phyloP scores from a whole-genome alignment of 2,888 invertebrate species.

The Acanthosepion esculentum region DNA sequence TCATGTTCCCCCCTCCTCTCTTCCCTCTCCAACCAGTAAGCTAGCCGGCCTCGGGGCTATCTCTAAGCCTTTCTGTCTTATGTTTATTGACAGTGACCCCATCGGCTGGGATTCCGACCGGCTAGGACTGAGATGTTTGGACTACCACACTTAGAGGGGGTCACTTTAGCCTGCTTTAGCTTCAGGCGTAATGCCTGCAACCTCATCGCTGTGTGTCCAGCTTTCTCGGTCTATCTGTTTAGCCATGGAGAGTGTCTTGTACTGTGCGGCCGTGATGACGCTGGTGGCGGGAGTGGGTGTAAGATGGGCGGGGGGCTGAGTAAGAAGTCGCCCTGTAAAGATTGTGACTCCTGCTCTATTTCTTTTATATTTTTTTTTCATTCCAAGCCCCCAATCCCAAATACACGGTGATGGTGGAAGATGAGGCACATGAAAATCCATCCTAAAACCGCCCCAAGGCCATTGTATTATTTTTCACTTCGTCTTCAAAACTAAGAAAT shows the following conservation, averaged over 20 bases:
- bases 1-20: neutral
- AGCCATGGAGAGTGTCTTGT: constrained; percentile 2
- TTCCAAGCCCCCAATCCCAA: neutral
- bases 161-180: constrained; percentile 1
- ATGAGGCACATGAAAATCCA: neutral
- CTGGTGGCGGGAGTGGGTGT: neutral
- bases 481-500: neutral
- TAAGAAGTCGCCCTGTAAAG: neutral
- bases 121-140: neutral
- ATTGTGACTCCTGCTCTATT: constrained; percentile 21
- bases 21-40: neutral
- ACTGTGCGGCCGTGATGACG: neutral
- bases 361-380: neutral
- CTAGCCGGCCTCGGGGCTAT: neutral
- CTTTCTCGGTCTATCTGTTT: constrained; percentile 15
- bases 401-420: neutral
- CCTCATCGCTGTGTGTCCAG: neutral
- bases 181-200: neutral
- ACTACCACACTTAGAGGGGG: constrained; percentile 33
- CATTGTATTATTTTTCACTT: constrained; percentile 23
- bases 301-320: neutral
- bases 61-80: neutral
- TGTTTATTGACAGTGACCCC: constrained; percentile 17
- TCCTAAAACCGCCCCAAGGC: neutral
- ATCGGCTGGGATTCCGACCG: constrained; percentile 16